Percentiles rank a stretch among this genome's conserved stretches.
phyloP scores from a whole-genome alignment of 1,140 invertebrate genomes.

The Galendromus occidentalis region DNA sequence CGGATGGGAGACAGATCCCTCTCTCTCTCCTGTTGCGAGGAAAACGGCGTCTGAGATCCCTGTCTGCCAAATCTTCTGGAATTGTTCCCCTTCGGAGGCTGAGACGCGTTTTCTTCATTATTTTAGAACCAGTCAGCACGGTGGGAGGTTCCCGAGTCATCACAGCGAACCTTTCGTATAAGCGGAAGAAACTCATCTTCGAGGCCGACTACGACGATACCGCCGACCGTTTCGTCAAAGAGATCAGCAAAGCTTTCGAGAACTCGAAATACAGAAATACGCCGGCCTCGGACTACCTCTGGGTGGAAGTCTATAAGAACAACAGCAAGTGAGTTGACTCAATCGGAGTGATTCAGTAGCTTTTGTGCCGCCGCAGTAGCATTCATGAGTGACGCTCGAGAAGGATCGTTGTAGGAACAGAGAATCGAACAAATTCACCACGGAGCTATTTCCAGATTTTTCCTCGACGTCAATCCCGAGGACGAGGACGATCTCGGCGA shows the following conservation, averaged over 20 bases:
- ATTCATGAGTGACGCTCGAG: too few relatives aligned
- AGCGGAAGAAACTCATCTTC: background rate
- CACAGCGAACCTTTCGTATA: background rate
- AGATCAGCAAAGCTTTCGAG: conserved; percentile 7
- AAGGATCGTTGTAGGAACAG: too few relatives aligned
- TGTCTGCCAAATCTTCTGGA: too few relatives aligned
- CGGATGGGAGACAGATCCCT: too few relatives aligned
- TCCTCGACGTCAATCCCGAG: background rate
- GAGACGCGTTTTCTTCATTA: too few relatives aligned
- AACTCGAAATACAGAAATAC: background rate
- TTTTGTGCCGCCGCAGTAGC: too few relatives aligned
- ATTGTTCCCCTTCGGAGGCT: too few relatives aligned
- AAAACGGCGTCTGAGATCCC: too few relatives aligned
- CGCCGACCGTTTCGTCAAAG: background rate
- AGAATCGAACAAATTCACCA: too few relatives aligned
- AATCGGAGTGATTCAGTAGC: too few relatives aligned
- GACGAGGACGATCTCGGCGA: background rate
- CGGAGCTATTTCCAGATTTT: background rate
- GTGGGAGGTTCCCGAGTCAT: background rate
- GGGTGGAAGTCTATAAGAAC: conserved; percentile 6
- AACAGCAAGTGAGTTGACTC: background rate
- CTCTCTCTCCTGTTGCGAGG: too few relatives aligned
- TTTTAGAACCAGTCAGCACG: too few relatives aligned
- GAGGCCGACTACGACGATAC: background rate
- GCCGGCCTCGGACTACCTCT: background rate